These are phyloP conservation scores for Leptinotarsa defecta DNA, from an alignment of 1,140 invertebrate genomes.

Conservation along the genomic window DNA sequence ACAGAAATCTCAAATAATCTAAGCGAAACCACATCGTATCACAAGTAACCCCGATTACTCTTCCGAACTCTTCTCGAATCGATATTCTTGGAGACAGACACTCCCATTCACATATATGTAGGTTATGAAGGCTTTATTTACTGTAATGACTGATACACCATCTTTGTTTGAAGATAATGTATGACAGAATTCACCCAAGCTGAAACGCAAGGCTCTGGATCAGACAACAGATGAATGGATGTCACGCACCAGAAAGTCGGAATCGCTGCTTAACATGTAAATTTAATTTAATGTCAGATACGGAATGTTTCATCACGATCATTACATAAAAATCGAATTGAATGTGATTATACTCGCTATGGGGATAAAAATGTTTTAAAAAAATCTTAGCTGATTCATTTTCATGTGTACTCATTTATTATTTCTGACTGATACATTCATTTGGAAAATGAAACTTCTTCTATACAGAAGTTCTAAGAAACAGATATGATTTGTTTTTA, in stretches of 20 bases:
- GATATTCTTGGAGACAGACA: constrained; percentile 5
- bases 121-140: constrained; percentile 1
- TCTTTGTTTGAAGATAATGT: constrained; percentile 2
- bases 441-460: too few species aligned
- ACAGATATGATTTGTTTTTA: too few species aligned
- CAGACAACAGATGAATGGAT: constrained; percentile 12
- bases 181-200: not conserved
- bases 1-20: not conserved
- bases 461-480: too few species aligned
- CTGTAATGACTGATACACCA: not conserved
- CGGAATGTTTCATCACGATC: not conserved
- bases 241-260: constrained; percentile 13
- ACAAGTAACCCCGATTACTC: too few species aligned
- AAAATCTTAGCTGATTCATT: too few species aligned
- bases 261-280: constrained; percentile 6
- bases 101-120: constrained; percentile 3
- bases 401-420: too few species aligned
- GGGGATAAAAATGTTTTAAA: too few species aligned
- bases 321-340: not conserved
- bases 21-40: not conserved
- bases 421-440: too few species aligned
- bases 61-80: not conserved
- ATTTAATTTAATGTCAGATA: constrained; percentile 4
- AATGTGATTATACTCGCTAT: not conserved
- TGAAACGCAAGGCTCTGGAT: constrained; percentile 2